Conservation (phyloP, 2,797 vertebrate genomes). For the Malacoctenus gilli region DNA sequence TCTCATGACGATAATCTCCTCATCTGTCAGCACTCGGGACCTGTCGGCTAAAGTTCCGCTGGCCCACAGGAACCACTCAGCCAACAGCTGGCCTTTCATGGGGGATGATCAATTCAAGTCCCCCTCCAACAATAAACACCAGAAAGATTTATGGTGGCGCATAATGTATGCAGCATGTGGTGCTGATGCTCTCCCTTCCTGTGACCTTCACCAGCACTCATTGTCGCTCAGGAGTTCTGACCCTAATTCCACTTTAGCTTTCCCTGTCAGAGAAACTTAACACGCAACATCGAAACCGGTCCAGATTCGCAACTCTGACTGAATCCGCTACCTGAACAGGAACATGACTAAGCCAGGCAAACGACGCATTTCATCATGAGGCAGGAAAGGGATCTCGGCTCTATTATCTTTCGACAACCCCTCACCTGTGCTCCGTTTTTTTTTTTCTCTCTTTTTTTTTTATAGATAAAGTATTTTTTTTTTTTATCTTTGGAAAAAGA, state of each 20-base stretch:
- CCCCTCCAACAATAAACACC: slow-evolving; percentile 37
- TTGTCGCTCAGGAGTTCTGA: slow-evolving; percentile 17
- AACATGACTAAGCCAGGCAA: too few species aligned
- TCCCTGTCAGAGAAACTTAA: too few species aligned
- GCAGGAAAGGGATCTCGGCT: background rate
- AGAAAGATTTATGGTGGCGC: slow-evolving; percentile 36
- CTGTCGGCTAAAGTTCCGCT: slow-evolving; percentile 27
- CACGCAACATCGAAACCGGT: too few species aligned
- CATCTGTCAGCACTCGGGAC: slow-evolving; percentile 43
- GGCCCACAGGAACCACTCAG: slow-evolving; percentile 28
- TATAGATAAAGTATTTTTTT: too few species aligned
- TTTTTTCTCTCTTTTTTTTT: background rate
- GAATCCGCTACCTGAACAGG: too few species aligned
- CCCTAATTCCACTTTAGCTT: too few species aligned
- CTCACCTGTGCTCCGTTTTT: background rate
- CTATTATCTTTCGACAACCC: background rate
- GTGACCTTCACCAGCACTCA: slow-evolving; percentile 4
- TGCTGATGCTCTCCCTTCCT: slow-evolving; percentile 22
- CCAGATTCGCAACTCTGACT: too few species aligned
- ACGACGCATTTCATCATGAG: background rate
- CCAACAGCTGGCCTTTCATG: slow-evolving; percentile 63
- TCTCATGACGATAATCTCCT: slow-evolving; percentile 44
- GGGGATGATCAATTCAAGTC: slow-evolving; percentile 52
- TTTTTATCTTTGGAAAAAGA: too few species aligned
- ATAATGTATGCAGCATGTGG: slow-evolving; percentile 22